These are phyloP conservation scores for Vanacampus margaritifer DNA, from an alignment of 2,113 vertebrate species.

Conservation along the genomic window DNA sequence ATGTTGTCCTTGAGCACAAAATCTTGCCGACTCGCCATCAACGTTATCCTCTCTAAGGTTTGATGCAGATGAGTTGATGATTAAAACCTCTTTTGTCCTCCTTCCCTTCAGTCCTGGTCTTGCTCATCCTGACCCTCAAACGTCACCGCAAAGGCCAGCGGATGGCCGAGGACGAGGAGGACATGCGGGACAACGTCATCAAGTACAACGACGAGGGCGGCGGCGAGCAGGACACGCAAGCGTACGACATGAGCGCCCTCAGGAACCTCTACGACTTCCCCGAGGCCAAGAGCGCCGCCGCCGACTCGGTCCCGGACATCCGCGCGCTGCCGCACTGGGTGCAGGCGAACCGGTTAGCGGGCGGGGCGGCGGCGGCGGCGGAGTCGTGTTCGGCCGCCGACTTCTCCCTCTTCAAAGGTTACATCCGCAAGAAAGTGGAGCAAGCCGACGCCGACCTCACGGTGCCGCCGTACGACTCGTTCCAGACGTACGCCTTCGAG, in stretches of 20 bases:
- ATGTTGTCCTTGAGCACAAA: not conserved
- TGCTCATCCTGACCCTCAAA: slow-evolving; percentile 93
- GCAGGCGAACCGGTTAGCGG: slow-evolving; percentile 59
- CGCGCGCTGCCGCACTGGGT: slow-evolving; percentile 84
- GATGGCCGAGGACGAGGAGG: slow-evolving; percentile 90
- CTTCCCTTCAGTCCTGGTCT: slow-evolving; percentile 80
- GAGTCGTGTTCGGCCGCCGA: slow-evolving; percentile 75
- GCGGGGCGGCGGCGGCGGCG: slow-evolving; percentile 47
- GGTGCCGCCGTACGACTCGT: slow-evolving; percentile 96
- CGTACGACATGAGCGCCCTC: slow-evolving; percentile 97
- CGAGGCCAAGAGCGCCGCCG: slow-evolving; percentile 77
- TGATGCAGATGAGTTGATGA: not conserved
- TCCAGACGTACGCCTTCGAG: slow-evolving; percentile 98
- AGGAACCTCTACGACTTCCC: slow-evolving; percentile 95
- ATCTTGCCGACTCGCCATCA: too few relatives aligned
- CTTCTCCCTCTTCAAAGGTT: slow-evolving; percentile 94
- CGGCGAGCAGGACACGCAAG: slow-evolving; percentile 97
- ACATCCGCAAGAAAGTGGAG: slow-evolving; percentile 94
- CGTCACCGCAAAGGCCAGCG: slow-evolving; percentile 92
- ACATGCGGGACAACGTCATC: slow-evolving; percentile 99
- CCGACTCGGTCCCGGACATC: slow-evolving; percentile 78
- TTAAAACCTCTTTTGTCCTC: not conserved
- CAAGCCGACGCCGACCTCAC: slow-evolving; percentile 90
- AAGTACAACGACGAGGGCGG: slow-evolving; percentile 99
- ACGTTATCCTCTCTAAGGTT: not conserved